phyloP scores from a whole-genome alignment of 2,797 vertebrate species.

The Paramormyrops hopkinsi region DNA sequence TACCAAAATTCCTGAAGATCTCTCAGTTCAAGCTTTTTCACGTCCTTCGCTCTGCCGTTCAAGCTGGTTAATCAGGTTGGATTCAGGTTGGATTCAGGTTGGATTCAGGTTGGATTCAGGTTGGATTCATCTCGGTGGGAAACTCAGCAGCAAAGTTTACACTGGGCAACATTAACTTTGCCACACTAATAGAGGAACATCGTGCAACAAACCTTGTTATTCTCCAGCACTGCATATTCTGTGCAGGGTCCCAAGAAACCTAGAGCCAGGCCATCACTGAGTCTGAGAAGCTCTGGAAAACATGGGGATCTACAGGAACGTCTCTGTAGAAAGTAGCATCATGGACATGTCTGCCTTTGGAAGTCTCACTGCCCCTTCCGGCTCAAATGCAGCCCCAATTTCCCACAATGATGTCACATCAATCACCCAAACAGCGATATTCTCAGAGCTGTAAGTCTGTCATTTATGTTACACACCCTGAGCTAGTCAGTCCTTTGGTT shows the following conservation, averaged over 20 bases:
- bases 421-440: background rate
- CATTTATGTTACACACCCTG: background rate
- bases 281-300: background rate
- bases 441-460: background rate
- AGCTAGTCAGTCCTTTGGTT: background rate
- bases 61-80: background rate
- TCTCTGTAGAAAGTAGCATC: background rate
- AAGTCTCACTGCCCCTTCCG: background rate
- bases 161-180: background rate
- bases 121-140: background rate
- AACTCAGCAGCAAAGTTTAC: background rate
- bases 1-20: background rate
- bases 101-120: background rate
- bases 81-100: background rate
- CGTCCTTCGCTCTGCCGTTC: background rate
- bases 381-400: background rate
- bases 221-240: background rate
- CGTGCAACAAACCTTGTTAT: background rate
- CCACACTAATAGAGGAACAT: background rate
- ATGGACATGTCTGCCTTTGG: background rate
- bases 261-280: background rate
- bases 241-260: background rate
- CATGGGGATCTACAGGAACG: background rate
- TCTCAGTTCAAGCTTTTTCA: conserved; percentile 6
- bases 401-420: background rate